Conservation (phyloP, 2,797 vertebrate genomes). For the Otolemur crassicaudatus region DNA sequence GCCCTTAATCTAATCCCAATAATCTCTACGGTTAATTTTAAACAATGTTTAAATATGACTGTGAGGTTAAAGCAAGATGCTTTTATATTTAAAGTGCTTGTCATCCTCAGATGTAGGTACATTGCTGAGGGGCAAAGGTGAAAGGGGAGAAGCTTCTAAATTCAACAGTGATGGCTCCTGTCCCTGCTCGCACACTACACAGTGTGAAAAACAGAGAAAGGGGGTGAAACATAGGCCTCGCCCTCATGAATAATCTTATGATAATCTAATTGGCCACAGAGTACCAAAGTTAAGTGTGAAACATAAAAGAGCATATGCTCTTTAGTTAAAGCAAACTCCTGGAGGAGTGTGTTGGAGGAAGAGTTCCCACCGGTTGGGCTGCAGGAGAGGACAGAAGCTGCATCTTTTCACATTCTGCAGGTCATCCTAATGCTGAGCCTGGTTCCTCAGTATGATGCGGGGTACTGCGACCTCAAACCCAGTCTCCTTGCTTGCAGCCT, state of each 20-base stretch:
- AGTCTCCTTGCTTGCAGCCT: background rate
- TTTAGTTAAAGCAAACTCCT: background rate
- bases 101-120: background rate
- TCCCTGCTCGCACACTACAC: background rate
- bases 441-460: too few relatives aligned
- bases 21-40: conserved; percentile 1
- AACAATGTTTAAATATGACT: background rate
- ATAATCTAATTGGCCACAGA: background rate
- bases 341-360: background rate
- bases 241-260: background rate
- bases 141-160: background rate
- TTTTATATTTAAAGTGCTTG: background rate
- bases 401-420: background rate
- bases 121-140: background rate
- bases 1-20: background rate
- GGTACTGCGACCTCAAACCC: too few relatives aligned
- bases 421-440: background rate
- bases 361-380: background rate
- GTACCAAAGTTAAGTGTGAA: background rate
- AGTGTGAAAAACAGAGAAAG: background rate
- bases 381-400: background rate
- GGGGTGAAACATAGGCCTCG: background rate
- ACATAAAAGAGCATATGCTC: background rate
- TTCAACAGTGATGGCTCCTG: background rate
- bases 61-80: background rate